Conservation (phyloP, 1,140 invertebrate genomes). For the Acromyrmex echinatior region DNA sequence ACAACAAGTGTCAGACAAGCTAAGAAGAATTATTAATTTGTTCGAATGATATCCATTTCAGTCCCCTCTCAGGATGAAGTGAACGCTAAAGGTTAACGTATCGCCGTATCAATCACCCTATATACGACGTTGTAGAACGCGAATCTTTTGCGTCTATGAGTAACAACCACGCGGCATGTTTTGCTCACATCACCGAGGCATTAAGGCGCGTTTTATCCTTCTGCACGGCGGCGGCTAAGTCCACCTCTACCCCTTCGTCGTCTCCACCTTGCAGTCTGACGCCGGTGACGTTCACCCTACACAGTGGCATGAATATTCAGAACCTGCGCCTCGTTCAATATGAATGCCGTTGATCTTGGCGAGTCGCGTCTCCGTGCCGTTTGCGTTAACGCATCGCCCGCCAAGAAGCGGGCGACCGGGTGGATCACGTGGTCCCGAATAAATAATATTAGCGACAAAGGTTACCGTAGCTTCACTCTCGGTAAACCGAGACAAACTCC, state of each 20-base stretch:
- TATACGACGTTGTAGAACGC: slow-evolving; percentile 63
- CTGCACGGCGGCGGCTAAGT: slow-evolving; percentile 71
- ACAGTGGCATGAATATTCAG: slow-evolving; percentile 85
- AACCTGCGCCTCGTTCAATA: slow-evolving; percentile 84
- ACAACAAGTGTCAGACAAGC: not conserved
- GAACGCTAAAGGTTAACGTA: slow-evolving; percentile 62
- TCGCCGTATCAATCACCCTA: slow-evolving; percentile 46
- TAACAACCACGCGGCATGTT: slow-evolving; percentile 73
- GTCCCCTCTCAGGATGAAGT: not conserved
- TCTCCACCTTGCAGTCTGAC: slow-evolving; percentile 62
- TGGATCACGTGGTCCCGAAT: slow-evolving; percentile 71
- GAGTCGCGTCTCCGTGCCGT: slow-evolving; percentile 79
- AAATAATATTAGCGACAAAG: slow-evolving; percentile 77
- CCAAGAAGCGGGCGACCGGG: slow-evolving; percentile 52
- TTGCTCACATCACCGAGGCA: slow-evolving; percentile 77
- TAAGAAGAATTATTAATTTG: slow-evolving; percentile 63
- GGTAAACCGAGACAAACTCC: slow-evolving; percentile 19
- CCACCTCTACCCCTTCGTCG: slow-evolving; percentile 48
- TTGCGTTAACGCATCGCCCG: slow-evolving; percentile 72
- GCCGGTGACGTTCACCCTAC: slow-evolving; percentile 73
- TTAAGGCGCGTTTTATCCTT: slow-evolving; percentile 80
- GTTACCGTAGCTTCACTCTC: slow-evolving; percentile 10
- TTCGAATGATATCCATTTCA: not conserved
- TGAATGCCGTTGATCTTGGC: slow-evolving; percentile 85
- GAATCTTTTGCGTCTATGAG: slow-evolving; percentile 53